Evolutionary conservation across 2,113 vertebrate genomes (phyloP), one percentile per base, ranked within the genome.

Genomic region (Caloenas nicobarica): DNA sequence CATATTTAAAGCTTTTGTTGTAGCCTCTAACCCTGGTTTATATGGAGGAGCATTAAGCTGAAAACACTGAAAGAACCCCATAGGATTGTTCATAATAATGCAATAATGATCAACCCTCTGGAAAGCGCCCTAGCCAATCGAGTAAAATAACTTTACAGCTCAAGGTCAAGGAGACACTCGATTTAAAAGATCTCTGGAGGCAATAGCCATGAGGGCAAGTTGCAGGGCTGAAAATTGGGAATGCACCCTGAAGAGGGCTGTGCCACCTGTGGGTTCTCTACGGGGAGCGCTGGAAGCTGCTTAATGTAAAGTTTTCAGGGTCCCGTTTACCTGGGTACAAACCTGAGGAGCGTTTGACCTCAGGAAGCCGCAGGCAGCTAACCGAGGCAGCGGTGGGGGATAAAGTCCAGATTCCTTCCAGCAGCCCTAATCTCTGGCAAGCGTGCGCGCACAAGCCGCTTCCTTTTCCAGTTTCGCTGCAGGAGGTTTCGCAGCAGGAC

Each of bases 361-460:
- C 65, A 5, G 81, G 86, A 84, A 83, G 76, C 88, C 46, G 69
- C 90, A 36, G 22, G 74, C 83, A 54, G 82, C 80, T 91, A 61
- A 92, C 61, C 13, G 82, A 94, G 91, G 93, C 88, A 65, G 82
- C 56, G 10, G 64, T 16, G 53, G 33, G 53, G 91, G 57, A 83
- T 96, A 89, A 97, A 96, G 94, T 95, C 93, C 94, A 92, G 93
- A 34, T 88, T 94, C 88, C 50, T 95, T 81, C 74, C 81, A 79
- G 24, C 33, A 28, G 58, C 51, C 31, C 61, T 95, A 91, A 96
- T 96, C 88, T 73, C 74, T 51, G 92, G 90, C 77, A 73, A 81
- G 36, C 7, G 91, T 53, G 57, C 12, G 57, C 74, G 44, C 89
- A 83, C n/a, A 31, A 50, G 80, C 86, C 26, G 9, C 57, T 61